Evolutionary conservation across 2,797 vertebrate genomes (phyloP), one percentile per base, ranked within the genome.

Genomic region (Pipistrellus pygmaeus): DNA sequence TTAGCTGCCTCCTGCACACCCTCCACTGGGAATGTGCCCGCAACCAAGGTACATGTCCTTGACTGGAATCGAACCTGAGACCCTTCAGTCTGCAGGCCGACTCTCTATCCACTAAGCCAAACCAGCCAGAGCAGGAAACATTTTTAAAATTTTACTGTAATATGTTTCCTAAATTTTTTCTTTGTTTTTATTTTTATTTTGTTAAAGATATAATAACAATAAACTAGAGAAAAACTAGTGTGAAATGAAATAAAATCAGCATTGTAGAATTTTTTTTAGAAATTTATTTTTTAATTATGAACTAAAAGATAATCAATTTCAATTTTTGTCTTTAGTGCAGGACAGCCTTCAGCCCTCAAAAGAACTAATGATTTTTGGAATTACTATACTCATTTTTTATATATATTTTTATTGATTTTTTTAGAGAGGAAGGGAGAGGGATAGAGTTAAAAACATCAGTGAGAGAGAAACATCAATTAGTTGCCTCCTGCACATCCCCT

Each of bases 221-320:
- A 62, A 91, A 48, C 62, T n/a, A 84, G 72, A 71, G 25, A 6
- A 88, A 78, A 88, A 80, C 2, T 44, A 55, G 2, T 20, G 4
- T 88, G 35, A 80, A 75, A 55, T 76, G 77, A 73, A 88, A 55
- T 83, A 51, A 35, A 84, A 51, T 72, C 1, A 92, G 85, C 73
- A 14, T 21, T 6, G 1, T 73, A 68, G 6, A 0, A 0, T 76
- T 78, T 87, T 73, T 69, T 55, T 20, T 53, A 18, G 35, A 64
- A 83, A 69, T 86, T 44, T 86, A 25, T 51, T 57, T 91, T 93
- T 88, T 44, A 92, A 84, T 83, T n/a, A 38, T 10, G 76, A 48
- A 20, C 1, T 41, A n/a, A 89, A 62, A 25, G 6, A 41, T 88
- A 71, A 64, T 75, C 44, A 71, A 75, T 38, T 77, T 62, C 69